Evolutionary conservation across 2,888 invertebrate genomes (phyloP), one percentile per base, ranked within the genome.

Genomic region (Charanyca ferruginea): DNA sequence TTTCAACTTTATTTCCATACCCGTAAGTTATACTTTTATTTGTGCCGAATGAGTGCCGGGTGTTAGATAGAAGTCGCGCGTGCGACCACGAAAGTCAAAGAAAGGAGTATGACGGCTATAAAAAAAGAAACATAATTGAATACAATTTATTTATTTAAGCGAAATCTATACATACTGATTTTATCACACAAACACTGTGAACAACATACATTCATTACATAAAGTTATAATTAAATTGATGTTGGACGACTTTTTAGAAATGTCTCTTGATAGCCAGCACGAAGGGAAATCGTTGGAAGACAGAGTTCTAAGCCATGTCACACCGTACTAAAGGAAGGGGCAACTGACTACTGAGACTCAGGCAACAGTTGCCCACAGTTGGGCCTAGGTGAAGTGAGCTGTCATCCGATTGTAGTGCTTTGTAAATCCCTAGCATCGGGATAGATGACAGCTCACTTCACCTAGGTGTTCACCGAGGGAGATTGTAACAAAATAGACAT

Each of bases 101-200:
- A n/a, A n/a, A n/a, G n/a, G n/a, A n/a, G n/a, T n/a, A n/a, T n/a
- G n/a, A n/a, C n/a, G n/a, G n/a, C n/a, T n/a, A n/a, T 38, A 77
- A 82, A 81, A 78, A 83, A 86, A 87, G 76, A 81, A 74, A 57
- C 52, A 47, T 60, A n/a, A 73, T 81, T 85, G 88, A 91, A 89
- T 93, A 92, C 89, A 90, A 87, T 90, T 72, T 87, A 88, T 92
- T 93, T 91, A 90, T 90, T 90, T 87, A 94, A 92, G 92, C 93
- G 86, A 92, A 89, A 89, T 89, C 89, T 93, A 93, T 90, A 90
- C 85, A 90, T 90, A 91, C 83, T 85, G 89, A 80, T 89, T 87
- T 86, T 84, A 86, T 88, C 87, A 87, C 87, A 88, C 87, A 77
- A 83, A 87, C 83, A 84, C 81, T 85, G 88, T 89, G 88, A 89